Conservation (phyloP, 64 coral and sea anemone genomes). For the Anthopleura sola region DNA sequence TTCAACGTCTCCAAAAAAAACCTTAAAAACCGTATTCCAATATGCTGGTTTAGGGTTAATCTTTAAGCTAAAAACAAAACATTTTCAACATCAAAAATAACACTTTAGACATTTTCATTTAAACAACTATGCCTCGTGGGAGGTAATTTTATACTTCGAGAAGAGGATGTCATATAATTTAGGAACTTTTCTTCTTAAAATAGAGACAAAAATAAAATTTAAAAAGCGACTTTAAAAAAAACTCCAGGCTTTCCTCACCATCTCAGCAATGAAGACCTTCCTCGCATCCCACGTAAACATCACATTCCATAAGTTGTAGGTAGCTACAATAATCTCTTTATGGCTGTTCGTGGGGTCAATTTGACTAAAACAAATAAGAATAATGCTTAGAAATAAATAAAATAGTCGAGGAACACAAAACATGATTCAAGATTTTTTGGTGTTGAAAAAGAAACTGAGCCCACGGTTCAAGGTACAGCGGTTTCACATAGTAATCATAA, state of each 20-base stretch:
- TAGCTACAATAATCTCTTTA: constrained; percentile 61
- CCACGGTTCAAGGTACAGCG: neutral
- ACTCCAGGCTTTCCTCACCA: constrained; percentile 36
- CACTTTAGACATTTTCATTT: neutral
- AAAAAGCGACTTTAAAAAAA: neutral
- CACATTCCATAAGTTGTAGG: constrained; percentile 99
- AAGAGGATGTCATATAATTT: neutral
- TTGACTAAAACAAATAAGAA: neutral
- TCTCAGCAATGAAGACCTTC: constrained; percentile 86
- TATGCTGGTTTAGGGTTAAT: too few relatives aligned
- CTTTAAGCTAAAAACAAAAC: too few relatives aligned
- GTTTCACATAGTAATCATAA: neutral
- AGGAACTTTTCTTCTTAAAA: neutral
- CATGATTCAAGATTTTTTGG: neutral
- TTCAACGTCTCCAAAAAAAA: neutral
- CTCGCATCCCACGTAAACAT: constrained; percentile 98
- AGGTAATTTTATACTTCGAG: neutral
- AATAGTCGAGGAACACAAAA: neutral
- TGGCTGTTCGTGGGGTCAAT: constrained; percentile 6
- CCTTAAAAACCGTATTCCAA: too few relatives aligned
- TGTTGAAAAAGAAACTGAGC: neutral
- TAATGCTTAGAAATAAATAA: constrained; percentile 19
- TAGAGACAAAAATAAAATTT: neutral
- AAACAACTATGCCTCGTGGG: neutral
- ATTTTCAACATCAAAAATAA: neutral